Evolutionary conservation across 2,888 invertebrate species (phyloP).

Genomic region (Cryptocheilus praepositus): DNA sequence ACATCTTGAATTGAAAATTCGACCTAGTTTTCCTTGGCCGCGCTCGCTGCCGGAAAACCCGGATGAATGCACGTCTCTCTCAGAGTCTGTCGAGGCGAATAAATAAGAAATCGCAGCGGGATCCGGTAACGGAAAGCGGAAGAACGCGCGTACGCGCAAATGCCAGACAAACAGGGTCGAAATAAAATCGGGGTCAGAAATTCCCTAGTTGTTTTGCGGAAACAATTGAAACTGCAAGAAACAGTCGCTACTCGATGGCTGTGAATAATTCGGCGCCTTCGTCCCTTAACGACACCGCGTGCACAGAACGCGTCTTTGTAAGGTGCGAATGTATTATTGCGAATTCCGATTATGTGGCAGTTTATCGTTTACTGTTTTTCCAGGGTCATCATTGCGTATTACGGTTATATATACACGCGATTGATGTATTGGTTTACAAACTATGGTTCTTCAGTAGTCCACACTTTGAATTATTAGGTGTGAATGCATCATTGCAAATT

Average conservation of each 20-base stretch:
- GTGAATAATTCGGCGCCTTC: background rate
- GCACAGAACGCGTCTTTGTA: too few relatives aligned
- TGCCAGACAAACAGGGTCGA: background rate
- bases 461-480: too few relatives aligned
- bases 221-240: slow-evolving; percentile 16
- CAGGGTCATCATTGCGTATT: too few relatives aligned
- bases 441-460: too few relatives aligned
- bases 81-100: slow-evolving; percentile 17
- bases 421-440: too few relatives aligned
- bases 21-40: slow-evolving; percentile 20
- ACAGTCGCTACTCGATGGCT: background rate
- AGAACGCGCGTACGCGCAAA: slow-evolving; percentile 5
- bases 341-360: background rate
- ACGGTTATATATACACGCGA: too few relatives aligned
- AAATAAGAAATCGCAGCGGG: slow-evolving; percentile 29
- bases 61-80: slow-evolving; percentile 22
- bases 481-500: too few relatives aligned
- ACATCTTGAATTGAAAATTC: slow-evolving; percentile 39
- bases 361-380: too few relatives aligned
- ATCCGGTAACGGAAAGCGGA: slow-evolving; percentile 16
- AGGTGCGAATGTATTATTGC: background rate
- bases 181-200: slow-evolving; percentile 14
- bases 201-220: slow-evolving; percentile 3
- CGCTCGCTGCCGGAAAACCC: slow-evolving; percentile 18
- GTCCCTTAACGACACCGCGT: too few relatives aligned